phyloP scores from a whole-genome alignment of 2,888 invertebrate species.

The Achlya flavicornis region DNA sequence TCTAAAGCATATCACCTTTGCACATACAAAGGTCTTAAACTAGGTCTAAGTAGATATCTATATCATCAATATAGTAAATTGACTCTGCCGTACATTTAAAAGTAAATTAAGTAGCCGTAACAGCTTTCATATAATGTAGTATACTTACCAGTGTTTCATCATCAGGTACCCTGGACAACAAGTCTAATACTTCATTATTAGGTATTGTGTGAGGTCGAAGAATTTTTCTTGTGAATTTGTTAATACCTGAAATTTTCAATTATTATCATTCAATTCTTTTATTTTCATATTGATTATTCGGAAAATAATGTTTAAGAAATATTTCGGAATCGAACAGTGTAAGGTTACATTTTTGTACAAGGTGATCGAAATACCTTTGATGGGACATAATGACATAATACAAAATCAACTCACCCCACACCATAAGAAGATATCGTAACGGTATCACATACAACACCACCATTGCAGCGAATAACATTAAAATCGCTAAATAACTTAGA shows the following conservation, averaged over 20 bases:
- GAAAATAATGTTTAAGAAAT: too few species aligned
- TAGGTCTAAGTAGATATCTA: background rate
- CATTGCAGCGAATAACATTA: slow-evolving; percentile 88
- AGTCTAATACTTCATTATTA: slow-evolving; percentile 98
- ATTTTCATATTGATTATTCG: background rate
- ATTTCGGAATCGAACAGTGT: too few species aligned
- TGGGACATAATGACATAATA: too few species aligned
- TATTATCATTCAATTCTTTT: background rate
- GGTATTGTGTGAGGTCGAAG: slow-evolving; percentile 96
- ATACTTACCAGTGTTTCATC: slow-evolving; percentile 94
- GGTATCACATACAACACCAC: slow-evolving; percentile 95
- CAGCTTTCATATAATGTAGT: too few species aligned
- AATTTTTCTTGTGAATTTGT: slow-evolving; percentile 97
- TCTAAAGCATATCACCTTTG: too few species aligned
- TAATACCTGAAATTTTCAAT: slow-evolving; percentile 82
- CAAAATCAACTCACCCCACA: slow-evolving; percentile 88
- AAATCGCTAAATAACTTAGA: slow-evolving; percentile 95
- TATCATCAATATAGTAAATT: background rate
- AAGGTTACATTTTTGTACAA: too few species aligned
- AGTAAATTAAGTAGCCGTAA: too few species aligned
- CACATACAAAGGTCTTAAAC: too few species aligned
- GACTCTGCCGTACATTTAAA: too few species aligned
- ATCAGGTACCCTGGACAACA: slow-evolving; percentile 96
- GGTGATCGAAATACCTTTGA: too few species aligned
- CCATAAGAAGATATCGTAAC: slow-evolving; percentile 93